Percentiles rank a stretch among this genome's conserved stretches.
phyloP scores from a whole-genome alignment of 1,140 invertebrate species.

The Calycopis cecrops region DNA sequence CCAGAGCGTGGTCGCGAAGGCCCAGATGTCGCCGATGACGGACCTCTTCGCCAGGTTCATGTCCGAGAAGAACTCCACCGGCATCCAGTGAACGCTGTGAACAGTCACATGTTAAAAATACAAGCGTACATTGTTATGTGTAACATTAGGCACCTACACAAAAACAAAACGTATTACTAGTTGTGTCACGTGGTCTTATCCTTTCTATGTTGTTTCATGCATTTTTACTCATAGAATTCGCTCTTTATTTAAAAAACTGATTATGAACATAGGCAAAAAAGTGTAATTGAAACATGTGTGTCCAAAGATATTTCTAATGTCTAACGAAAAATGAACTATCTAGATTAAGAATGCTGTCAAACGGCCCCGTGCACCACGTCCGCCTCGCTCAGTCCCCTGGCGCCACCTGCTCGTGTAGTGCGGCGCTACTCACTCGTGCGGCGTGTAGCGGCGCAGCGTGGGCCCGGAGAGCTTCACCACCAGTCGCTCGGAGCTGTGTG shows the following conservation, averaged over 20 bases:
- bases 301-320: too few relatives aligned
- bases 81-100: conserved; percentile 88
- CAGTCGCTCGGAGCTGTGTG: conserved; percentile 80
- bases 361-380: conserved; percentile 90
- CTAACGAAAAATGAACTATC: too few relatives aligned
- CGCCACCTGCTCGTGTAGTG: conserved; percentile 53
- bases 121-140: too few relatives aligned
- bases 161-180: too few relatives aligned
- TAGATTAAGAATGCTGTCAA: too few relatives aligned
- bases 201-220: too few relatives aligned
- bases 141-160: too few relatives aligned
- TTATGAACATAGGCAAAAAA: too few relatives aligned
- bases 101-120: neutral
- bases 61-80: conserved; percentile 85
- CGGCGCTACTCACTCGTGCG: conserved; percentile 77
- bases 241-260: too few relatives aligned
- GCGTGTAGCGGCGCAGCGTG: conserved; percentile 77
- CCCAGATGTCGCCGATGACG: conserved; percentile 88
- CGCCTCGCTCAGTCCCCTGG: conserved; percentile 88
- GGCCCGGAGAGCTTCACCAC: conserved; percentile 88
- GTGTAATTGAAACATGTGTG: too few relatives aligned
- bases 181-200: too few relatives aligned
- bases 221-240: too few relatives aligned
- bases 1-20: conserved; percentile 91
- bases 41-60: conserved; percentile 79